These are phyloP conservation scores for Tachysurus fulvidraco DNA, from an alignment of 2,113 vertebrate genomes.

Conservation along the genomic window DNA sequence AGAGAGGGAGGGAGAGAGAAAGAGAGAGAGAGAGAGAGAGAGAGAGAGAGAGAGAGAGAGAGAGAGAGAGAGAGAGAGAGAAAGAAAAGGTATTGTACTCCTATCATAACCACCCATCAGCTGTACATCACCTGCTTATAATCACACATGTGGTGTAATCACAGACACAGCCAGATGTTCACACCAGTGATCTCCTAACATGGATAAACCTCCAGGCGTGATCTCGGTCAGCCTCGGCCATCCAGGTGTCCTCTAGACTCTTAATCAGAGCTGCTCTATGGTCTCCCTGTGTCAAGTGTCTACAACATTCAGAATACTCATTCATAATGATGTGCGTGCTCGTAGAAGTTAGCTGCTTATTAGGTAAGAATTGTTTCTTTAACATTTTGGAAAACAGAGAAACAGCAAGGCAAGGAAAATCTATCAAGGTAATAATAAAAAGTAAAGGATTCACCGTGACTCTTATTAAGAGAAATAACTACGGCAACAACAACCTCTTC, in stretches of 20 bases:
- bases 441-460: not conserved
- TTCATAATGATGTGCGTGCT: constrained; percentile 12
- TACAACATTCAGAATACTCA: not conserved
- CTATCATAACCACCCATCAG: not conserved
- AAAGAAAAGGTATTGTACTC: not conserved
- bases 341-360: not conserved
- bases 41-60: too few species aligned
- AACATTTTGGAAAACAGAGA: constrained; percentile 14
- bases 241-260: constrained; percentile 14
- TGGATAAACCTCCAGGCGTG: not conserved
- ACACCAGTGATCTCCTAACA: not conserved
- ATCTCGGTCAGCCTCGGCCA: not conserved
- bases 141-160: constrained; percentile 15
- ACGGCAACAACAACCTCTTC: constrained; percentile 48
- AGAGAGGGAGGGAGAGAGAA: not conserved
- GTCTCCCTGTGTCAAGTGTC: not conserved
- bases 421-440: constrained; percentile 34
- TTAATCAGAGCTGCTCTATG: not conserved
- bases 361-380: not conserved
- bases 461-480: constrained; percentile 34
- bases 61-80: not conserved
- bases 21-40: constrained; percentile 22
- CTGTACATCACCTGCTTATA: constrained; percentile 7
- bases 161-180: not conserved
- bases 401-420: constrained; percentile 27